Evolutionary conservation across 1,140 invertebrate species (phyloP), one percentile per base, ranked within the genome.

Genomic region (Brachionus paranguensis): DNA sequence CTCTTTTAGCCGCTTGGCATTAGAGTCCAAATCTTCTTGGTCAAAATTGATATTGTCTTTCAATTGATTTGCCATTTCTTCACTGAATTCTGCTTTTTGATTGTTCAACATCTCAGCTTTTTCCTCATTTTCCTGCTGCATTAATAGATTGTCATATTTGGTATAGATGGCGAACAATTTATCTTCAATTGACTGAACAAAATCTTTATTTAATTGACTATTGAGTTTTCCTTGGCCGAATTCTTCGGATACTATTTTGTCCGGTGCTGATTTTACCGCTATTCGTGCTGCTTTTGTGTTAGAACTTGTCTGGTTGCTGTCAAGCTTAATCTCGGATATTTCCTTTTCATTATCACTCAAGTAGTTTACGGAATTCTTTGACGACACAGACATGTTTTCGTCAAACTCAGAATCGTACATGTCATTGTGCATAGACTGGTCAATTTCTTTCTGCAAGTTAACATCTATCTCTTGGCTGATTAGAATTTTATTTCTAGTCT

Each of bases 261-360:
- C 27, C 2, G 65, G 27, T 37, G 27, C 12, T 10, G 33, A 43
- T n/a, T 43, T 43, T 4, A 72, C 6, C 3, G 68, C 68, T 20
- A 72, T 72, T 24, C 43, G 68, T 1, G 68, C 37, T 11, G 68
- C 68, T 17, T 45, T 72, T 41, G 68, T 12, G 8, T 72, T 72
- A 1, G 20, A 5, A 72, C 68, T 43, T 7, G 68, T 41, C n/a
- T 41, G 7, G 3, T 37, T n/a, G 14, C 41, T 43, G 7, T 72
- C 68, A 43, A 72, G 41, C 41, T 72, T 72, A 8, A 72, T 72
- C 33, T 72, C 68, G 5, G 68, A 72, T 43, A 72, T 43, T 72
- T 72, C 68, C 33, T 72, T 68, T 33, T 74, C 70, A 74, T 74
- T 76, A 50, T 76, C 72, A 76, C 45, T 72, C 33, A 72, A 72